Evolutionary conservation across 2,888 invertebrate species (phyloP).

Genomic region (Lutraria lutraria): DNA sequence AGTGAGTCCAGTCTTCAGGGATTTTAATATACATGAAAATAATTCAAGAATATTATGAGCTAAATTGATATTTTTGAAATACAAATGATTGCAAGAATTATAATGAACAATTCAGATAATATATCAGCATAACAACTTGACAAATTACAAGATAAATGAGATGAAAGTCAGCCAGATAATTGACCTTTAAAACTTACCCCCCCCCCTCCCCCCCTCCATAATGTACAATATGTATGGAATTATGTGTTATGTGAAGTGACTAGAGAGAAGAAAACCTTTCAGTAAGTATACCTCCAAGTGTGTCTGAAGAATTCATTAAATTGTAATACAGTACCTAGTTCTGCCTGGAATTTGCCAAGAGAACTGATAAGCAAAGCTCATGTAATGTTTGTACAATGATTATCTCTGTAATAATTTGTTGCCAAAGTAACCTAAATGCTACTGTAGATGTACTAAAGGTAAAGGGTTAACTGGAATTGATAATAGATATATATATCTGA

Average conservation of each 20-base stretch:
- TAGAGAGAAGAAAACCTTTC: not conserved
- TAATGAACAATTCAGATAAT: not conserved
- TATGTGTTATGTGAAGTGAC: not conserved
- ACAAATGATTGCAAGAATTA: too few species aligned
- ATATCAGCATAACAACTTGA: not conserved
- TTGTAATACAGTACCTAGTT: constrained; percentile 37
- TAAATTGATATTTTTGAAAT: too few species aligned
- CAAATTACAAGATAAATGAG: not conserved
- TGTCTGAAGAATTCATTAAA: constrained; percentile 45
- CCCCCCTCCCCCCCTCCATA: not conserved
- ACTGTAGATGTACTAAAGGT: not conserved
- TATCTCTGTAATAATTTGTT: not conserved
- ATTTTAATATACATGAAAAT: too few species aligned
- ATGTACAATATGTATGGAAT: not conserved
- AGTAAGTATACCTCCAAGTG: not conserved
- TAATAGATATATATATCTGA: not conserved
- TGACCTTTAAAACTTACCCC: not conserved
- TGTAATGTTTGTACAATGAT: constrained; percentile 27
- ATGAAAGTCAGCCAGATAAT: not conserved
- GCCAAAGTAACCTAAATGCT: constrained; percentile 35
- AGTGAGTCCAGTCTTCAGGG: too few species aligned
- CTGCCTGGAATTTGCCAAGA: constrained; percentile 32
- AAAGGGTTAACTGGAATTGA: not conserved
- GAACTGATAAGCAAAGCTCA: constrained; percentile 23
- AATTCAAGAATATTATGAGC: too few species aligned